Evolutionary conservation across 2,888 invertebrate species (phyloP).

Genomic region (Chloromyia formosa): DNA sequence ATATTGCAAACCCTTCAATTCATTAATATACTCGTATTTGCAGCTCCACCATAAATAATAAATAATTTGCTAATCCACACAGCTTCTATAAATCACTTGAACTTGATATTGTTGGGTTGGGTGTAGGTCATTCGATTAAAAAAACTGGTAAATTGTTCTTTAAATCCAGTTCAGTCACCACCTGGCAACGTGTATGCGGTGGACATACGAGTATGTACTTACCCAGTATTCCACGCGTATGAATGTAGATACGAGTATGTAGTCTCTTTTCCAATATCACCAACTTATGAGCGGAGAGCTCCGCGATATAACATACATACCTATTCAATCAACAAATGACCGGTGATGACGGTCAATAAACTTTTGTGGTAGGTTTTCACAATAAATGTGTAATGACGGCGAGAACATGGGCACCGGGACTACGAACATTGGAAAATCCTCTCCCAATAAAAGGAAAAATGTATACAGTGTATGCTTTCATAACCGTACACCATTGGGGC

Average conservation of each 20-base stretch:
- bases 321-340: conserved; percentile 42
- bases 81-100: neutral
- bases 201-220: too few relatives aligned
- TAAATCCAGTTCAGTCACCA: conserved; percentile 7
- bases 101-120: neutral
- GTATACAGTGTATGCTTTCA: too few relatives aligned
- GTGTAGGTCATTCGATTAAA: conserved; percentile 20
- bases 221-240: too few relatives aligned
- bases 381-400: neutral
- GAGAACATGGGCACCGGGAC: too few relatives aligned
- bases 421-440: too few relatives aligned
- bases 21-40: too few relatives aligned
- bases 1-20: too few relatives aligned
- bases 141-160: conserved; percentile 10
- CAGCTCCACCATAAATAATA: too few relatives aligned
- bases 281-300: neutral
- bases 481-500: too few relatives aligned
- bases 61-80: too few relatives aligned
- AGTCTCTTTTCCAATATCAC: neutral
- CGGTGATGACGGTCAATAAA: conserved; percentile 41
- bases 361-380: conserved; percentile 31
- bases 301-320: neutral
- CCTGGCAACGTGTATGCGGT: conserved; percentile 13
- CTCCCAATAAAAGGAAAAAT: too few relatives aligned
- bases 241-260: too few relatives aligned